A percentile compares a stretch with the other conserved stretches of the same genome.
Evolutionary conservation across 2,113 vertebrate species (phyloP).

Genomic region (Oryzias woworae): DNA sequence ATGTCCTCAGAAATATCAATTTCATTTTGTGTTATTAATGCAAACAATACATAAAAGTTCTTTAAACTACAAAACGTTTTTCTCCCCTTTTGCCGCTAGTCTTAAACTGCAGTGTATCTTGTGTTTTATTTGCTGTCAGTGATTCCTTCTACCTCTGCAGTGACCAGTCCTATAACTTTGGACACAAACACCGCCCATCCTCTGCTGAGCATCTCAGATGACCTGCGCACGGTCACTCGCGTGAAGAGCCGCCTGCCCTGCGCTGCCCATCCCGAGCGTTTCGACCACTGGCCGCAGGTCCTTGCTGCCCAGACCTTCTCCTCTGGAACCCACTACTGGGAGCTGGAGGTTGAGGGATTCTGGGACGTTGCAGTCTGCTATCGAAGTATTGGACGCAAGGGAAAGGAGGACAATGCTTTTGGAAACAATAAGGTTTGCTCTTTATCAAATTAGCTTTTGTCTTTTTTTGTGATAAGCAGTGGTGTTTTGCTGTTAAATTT

Average conservation of each 20-base stretch:
- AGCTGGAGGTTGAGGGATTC: conserved; percentile 74
- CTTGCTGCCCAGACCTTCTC: conserved; percentile 64
- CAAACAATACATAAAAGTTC: no score
- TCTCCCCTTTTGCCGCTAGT: no score
- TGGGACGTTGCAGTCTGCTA: conserved; percentile 76
- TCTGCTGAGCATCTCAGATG: conserved; percentile 69
- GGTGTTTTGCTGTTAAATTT: no score
- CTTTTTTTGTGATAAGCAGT: no score
- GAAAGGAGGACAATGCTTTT: conserved; percentile 71
- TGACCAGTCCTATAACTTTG: conserved; percentile 67
- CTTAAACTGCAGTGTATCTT: no score
- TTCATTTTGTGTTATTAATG: no score
- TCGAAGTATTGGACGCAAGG: conserved; percentile 71
- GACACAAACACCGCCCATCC: conserved; percentile 74
- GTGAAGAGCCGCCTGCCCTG: conserved; percentile 58
- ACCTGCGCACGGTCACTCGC: conserved; percentile 61
- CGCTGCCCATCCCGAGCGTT: conserved; percentile 63
- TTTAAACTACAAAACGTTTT: no score
- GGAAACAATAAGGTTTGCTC: conserved; percentile 73
- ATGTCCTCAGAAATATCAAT: no score
- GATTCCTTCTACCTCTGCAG: conserved; percentile 27
- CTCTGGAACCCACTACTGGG: conserved; percentile 76
- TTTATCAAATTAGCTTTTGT: no score
- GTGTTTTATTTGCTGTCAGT: not conserved
- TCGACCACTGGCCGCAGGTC: conserved; percentile 78